Base-by-base conservation (phyloP, 1,140 invertebrate species). In the Batillaria attramentaria region DNA sequence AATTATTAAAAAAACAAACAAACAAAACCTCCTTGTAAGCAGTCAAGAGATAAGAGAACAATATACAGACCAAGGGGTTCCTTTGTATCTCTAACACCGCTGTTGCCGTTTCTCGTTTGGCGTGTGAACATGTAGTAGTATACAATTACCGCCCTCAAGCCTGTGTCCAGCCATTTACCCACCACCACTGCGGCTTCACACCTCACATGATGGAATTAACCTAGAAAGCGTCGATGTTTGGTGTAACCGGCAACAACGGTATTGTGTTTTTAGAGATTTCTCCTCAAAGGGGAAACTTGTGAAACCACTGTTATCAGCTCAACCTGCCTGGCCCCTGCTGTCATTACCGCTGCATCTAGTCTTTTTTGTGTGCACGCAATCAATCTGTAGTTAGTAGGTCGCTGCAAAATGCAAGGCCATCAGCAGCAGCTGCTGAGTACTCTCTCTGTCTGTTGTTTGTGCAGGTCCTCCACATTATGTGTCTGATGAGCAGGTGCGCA, bases 1-100 rank as follows among this genome's bases (percentile, higher is more conserved):
- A n/a, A n/a, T n/a, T n/a, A n/a, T n/a, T n/a, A n/a, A 24, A 62
- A 62, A 62, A 62, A 62, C 72, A 43, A 73, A 73, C 72, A 43
- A 73, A 43, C 72, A 73, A 57, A 57, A 73, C 72, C 72, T 57
- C 31, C 46, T 35, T 73, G 33, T 42, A 33, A 37, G 46, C 24
- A n/a, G n/a, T n/a, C n/a, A n/a, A n/a, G n/a, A n/a, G n/a, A n/a
- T n/a, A n/a, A n/a, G n/a, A n/a, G n/a, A n/a, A n/a, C n/a, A n/a
- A n/a, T n/a, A n/a, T n/a, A n/a, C n/a, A n/a, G n/a, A n/a, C n/a
- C n/a, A n/a, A n/a, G n/a, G n/a, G n/a, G n/a, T n/a, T n/a, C n/a
- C n/a, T n/a, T n/a, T n/a, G n/a, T n/a, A n/a, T n/a, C n/a, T n/a
- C n/a, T n/a, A n/a, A n/a, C n/a, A n/a, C n/a, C n/a, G n/a, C n/a